Base-by-base conservation (phyloP, 2,888 invertebrate genomes). In the Clanis bilineata region DNA sequence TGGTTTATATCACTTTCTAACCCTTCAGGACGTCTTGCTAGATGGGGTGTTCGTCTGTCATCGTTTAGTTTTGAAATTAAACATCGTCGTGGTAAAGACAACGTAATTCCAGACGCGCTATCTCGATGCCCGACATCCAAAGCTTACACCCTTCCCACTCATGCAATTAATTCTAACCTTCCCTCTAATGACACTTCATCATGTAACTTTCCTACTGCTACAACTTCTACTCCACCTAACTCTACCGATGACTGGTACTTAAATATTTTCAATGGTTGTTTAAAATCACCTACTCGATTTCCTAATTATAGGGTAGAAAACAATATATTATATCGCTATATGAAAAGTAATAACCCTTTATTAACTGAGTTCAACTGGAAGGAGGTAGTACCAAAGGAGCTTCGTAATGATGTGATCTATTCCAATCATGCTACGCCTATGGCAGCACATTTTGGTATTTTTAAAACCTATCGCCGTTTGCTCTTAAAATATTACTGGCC, bases 31-130 rank as follows among this genome's bases (percentile, higher is more conserved):
- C 47, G 77, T 0, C 44, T 76, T 2, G 72, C 72, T 22, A 58
- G 73, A 3, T 74, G 71, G 73, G 68, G 71, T 51, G 60, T 70
- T 0, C 60, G 75, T 0, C n/a, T 75, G 0, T 73, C 71, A 0
- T 32, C 62, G 0, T 76, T 64, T 59, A 64, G 71, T 45, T 72
- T 73, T 58, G 56, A 39, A 0, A 62, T 74, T 0, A 69, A 67
- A 57, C 72, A 77, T 41, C 64, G 69, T 0, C 45, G 59, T 1
- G 69, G 73, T 6, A 10, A 1, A 0, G 72, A 75, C 3, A 73
- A 72, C 36, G 57, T 74, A 1, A 51, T 72, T 0, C 73, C 73
- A 0, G 73, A 75, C 23, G 41, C 58, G 0, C 32, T 41, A 2
- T 41, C 41, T 41, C 15, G 41, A 18, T n/a, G n/a, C n/a, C n/a